Base-by-base conservation (phyloP, 2,888 invertebrate genomes). In the Drosophila ustulata region DNA sequence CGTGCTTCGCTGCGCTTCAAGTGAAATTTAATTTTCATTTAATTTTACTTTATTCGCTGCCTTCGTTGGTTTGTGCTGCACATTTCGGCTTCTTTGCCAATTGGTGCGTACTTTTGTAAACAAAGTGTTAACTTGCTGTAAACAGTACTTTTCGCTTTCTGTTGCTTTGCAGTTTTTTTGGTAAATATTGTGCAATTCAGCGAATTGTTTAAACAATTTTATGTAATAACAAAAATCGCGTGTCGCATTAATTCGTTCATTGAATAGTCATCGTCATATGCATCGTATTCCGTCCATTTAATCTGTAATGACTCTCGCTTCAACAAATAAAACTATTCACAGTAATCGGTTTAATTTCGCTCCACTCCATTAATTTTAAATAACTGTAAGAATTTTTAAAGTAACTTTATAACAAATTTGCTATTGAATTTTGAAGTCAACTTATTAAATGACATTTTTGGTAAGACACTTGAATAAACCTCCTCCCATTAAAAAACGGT, bases 21-120 rank as follows among this genome's bases (percentile, higher is more conserved):
- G 82, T 77, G 85, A 83, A 83, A 83, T 78, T 87, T 79, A 56
- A 72, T 86, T 83, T 82, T 53, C 41, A 61, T 81, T 84, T 71
- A 45, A 71, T 71, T 46, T 52, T 41, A 13, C 51, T 55, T 49
- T 50, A 57, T 53, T 68, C 51, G 30, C 49, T 13, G 28, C 11
- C 51, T 63, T 67, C 18, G 26, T 25, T 9, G 13, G 32, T 25
- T 9, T 51, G 46, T 51, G 34, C 57, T 71, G 68, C 66, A 69
- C 37, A 75, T 69, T 76, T 70, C 52, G 78, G 34, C 74, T 78
- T 80, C 49, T 68, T 65, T 85, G 77, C 80, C 76, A 83, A 81
- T 68, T 81, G 73, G 75, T 78, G 88, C 79, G 67, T 71, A 58
- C 46, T 62, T 66, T 69, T 58, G 71, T 74, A 62, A 83, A 71